A percentile compares a stretch with the other conserved stretches of the same genome.
phyloP scores from a whole-genome alignment of 1,140 invertebrate genomes.

The Listronotus oregonensis region DNA sequence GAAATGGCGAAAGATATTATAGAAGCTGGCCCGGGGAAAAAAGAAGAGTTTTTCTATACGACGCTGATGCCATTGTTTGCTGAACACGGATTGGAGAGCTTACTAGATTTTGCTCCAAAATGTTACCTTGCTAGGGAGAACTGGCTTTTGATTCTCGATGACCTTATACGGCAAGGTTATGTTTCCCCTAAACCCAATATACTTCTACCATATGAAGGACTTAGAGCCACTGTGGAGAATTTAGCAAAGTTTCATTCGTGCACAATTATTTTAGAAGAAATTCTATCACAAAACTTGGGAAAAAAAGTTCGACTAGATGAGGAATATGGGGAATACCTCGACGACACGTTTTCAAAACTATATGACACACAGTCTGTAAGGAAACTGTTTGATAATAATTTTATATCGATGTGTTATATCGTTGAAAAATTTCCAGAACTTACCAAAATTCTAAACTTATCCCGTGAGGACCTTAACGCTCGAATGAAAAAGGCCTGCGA shows the following conservation, averaged over 20 bases:
- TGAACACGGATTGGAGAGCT: constrained; percentile 5
- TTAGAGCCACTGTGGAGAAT: constrained; percentile 10
- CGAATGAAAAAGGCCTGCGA: neutral
- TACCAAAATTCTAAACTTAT: constrained; percentile 4
- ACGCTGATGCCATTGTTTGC: constrained; percentile 9
- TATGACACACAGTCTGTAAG: no score
- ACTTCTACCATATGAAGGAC: constrained; percentile 7
- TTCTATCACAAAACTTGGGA: constrained; percentile 5
- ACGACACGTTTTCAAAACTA: neutral
- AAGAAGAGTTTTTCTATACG: constrained; percentile 31
- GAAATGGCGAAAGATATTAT: constrained; percentile 7
- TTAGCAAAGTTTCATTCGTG: constrained; percentile 25
- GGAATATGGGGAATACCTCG: constrained; percentile 9
- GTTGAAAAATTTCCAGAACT: constrained; percentile 14
- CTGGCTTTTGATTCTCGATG: constrained; percentile 19
- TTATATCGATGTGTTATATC: neutral
- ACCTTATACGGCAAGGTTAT: constrained; percentile 10
- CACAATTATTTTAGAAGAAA: constrained; percentile 8
- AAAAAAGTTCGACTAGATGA: constrained; percentile 11
- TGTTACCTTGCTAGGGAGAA: no score
- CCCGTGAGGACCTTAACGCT: constrained; percentile 1
- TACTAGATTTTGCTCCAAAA: constrained; percentile 22
- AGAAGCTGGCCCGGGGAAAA: constrained; percentile 12
- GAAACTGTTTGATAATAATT: neutral
- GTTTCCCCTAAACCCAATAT: constrained; percentile 7